Conservation (phyloP, 1,140 invertebrate genomes). For the Drosophila pseudoananassae region DNA sequence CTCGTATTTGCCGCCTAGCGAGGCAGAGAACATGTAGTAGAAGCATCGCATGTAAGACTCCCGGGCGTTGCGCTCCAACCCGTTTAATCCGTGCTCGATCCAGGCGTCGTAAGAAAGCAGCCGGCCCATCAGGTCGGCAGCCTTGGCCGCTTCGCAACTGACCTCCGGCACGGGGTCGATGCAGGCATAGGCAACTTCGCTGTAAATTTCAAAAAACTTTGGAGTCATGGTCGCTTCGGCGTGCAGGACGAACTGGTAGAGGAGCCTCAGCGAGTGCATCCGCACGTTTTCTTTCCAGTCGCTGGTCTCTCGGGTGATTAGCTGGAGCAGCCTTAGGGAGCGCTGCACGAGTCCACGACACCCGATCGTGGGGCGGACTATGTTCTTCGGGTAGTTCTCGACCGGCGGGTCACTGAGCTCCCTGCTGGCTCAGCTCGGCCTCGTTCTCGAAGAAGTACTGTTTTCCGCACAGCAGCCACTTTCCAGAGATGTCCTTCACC, state of each 20-base stretch:
- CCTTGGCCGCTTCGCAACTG: conserved; percentile 63
- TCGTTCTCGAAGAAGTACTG: conserved; percentile 91
- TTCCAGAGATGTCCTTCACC: conserved; percentile 85
- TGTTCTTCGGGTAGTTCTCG: conserved; percentile 87
- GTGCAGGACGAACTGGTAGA: conserved; percentile 89
- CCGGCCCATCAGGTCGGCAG: conserved; percentile 73
- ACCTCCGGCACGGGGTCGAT: conserved; percentile 59
- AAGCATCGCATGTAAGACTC: conserved; percentile 82
- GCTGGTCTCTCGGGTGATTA: conserved; percentile 87
- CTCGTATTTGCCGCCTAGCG: conserved; percentile 86
- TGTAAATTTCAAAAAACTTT: conserved; percentile 85
- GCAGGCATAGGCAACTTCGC: conserved; percentile 85
- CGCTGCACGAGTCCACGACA: conserved; percentile 90
- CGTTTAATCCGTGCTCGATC: conserved; percentile 73
- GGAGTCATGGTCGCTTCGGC: conserved; percentile 89
- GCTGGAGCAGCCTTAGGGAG: conserved; percentile 87
- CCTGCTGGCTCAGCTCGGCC: conserved; percentile 89
- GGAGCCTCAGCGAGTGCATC: conserved; percentile 89
- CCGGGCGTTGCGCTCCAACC: conserved; percentile 63
- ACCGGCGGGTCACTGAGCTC: conserved; percentile 87
- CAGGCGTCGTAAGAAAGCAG: conserved; percentile 69
- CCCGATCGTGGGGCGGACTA: conserved; percentile 90
- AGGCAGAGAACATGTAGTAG: conserved; percentile 86
- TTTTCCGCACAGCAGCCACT: conserved; percentile 89
- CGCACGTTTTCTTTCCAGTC: conserved; percentile 90